phyloP scores from a whole-genome alignment of 2,888 invertebrate species.

The Salpingus planirostris region DNA sequence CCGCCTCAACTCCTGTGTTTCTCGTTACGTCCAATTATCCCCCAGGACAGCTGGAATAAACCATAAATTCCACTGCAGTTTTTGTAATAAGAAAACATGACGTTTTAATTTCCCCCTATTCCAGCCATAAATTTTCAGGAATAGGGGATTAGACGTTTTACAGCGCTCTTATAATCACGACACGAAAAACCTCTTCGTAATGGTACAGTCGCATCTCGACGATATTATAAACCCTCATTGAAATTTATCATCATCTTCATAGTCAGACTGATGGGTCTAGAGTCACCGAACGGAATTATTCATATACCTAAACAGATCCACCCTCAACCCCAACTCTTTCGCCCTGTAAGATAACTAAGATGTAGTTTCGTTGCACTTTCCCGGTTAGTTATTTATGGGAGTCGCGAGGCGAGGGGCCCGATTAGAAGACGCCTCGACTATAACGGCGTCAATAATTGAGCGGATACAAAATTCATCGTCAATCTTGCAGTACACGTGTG shows the following conservation, averaged over 20 bases:
- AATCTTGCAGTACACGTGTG: conserved; percentile 17
- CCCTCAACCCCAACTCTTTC: too few species aligned
- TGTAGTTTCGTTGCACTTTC: too few species aligned
- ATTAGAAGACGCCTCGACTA: too few species aligned
- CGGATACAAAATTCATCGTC: conserved; percentile 18
- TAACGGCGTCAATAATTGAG: conserved; percentile 15
- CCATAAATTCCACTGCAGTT: conserved; percentile 12
- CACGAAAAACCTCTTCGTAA: conserved; percentile 12
- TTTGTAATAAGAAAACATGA: conserved; percentile 20
- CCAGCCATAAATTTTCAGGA: conserved; percentile 20
- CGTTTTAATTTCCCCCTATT: conserved; percentile 22
- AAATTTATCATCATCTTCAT: too few species aligned
- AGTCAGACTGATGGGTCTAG: too few species aligned
- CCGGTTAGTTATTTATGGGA: too few species aligned
- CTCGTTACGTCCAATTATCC: conserved; percentile 13
- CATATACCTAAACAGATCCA: conserved; percentile 3
- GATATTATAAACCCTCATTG: too few species aligned
- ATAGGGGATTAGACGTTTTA: conserved; percentile 21
- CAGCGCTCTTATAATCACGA: conserved; percentile 14
- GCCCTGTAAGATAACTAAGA: too few species aligned
- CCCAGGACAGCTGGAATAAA: conserved; percentile 12
- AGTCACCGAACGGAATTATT: too few species aligned
- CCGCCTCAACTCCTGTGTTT: conserved; percentile 4
- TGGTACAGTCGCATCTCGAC: too few species aligned
- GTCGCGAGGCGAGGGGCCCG: too few species aligned